phyloP scores from a whole-genome alignment of 2,888 invertebrate genomes.

The Rotaria socialis region DNA sequence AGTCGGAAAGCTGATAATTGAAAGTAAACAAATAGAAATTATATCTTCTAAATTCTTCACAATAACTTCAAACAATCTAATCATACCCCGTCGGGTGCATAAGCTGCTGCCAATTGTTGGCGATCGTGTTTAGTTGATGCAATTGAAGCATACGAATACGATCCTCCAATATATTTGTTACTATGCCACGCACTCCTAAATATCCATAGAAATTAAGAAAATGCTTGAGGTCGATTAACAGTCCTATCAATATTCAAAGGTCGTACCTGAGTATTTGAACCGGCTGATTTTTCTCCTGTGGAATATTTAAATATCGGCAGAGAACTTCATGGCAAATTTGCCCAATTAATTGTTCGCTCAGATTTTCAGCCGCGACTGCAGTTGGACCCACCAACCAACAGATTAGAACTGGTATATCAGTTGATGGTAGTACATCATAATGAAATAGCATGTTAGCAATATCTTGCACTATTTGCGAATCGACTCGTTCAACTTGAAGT shows the following conservation, averaged over 20 bases:
- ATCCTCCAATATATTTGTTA: neutral
- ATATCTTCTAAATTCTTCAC: too few species aligned
- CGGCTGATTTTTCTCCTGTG: neutral
- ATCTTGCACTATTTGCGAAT: neutral
- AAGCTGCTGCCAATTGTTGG: neutral
- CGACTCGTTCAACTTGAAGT: neutral
- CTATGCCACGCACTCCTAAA: neutral
- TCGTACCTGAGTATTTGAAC: neutral
- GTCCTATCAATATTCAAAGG: neutral
- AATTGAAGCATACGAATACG: neutral
- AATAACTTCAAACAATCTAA: neutral
- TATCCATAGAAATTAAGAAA: neutral
- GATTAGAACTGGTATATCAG: neutral
- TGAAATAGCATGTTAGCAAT: neutral
- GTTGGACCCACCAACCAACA: neutral
- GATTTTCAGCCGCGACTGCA: neutral
- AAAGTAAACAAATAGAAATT: too few species aligned
- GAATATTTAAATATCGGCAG: neutral
- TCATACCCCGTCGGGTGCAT: neutral
- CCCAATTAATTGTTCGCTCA: neutral
- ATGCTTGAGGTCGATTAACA: too few species aligned
- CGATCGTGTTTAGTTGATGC: neutral
- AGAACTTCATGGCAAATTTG: conserved; percentile 8
- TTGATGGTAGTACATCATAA: neutral
- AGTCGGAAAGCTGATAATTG: too few species aligned